A percentile compares a stretch with the other conserved stretches of the same genome.
Evolutionary conservation across 2,113 vertebrate species (phyloP).

Genomic region (Excalfactoria chinensis): DNA sequence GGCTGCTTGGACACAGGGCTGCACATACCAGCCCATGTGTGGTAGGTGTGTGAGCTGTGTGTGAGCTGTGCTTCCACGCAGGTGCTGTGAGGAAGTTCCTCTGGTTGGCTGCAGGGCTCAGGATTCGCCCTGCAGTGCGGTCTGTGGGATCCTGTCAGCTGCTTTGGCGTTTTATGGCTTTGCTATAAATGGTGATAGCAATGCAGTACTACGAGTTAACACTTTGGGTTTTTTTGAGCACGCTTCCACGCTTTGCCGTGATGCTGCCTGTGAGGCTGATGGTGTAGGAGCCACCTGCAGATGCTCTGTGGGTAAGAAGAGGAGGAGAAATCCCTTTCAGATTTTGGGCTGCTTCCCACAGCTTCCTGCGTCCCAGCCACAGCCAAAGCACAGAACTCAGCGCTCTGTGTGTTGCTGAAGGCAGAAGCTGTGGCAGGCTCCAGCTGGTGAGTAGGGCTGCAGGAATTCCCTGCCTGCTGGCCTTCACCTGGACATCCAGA

Average conservation of each 20-base stretch:
- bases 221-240: background rate
- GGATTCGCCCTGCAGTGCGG: background rate
- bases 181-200: slow-evolving; percentile 28
- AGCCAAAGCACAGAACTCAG: background rate
- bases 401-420: background rate
- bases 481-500: background rate
- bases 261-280: background rate
- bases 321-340: slow-evolving; percentile 12
- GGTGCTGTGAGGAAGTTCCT: background rate
- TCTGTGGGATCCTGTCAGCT: slow-evolving; percentile 62
- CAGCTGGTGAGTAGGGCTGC: accelerated
- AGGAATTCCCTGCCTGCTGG: background rate
- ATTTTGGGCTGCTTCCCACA: background rate
- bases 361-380: slow-evolving; percentile 6
- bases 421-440: background rate
- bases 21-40: background rate
- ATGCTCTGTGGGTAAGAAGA: background rate
- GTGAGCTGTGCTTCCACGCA: background rate
- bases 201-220: background rate
- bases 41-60: background rate
- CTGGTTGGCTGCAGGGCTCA: background rate
- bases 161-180: slow-evolving; percentile 24
- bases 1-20: background rate
- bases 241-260: background rate
- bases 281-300: background rate